A percentile compares a stretch with the other conserved stretches of the same genome.
Conservation (phyloP, 2,113 vertebrate genomes). For the Callopanchax toddi region DNA sequence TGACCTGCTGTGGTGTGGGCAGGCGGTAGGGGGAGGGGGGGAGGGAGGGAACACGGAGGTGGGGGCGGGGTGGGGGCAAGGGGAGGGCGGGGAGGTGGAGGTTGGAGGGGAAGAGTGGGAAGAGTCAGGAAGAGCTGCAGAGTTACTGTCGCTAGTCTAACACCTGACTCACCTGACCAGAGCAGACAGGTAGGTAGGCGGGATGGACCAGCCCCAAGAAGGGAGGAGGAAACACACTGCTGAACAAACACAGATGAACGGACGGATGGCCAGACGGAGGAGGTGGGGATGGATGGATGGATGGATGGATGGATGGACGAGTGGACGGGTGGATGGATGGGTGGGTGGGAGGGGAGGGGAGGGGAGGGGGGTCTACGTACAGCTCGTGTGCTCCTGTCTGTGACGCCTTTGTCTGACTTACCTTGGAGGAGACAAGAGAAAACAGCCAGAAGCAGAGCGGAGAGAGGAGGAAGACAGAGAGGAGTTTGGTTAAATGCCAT, state of each 20-base stretch:
- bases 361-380: conserved; percentile 26
- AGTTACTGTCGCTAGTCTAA: conserved; percentile 64
- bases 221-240: conserved; percentile 74
- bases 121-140: conserved; percentile 61
- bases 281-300: conserved; percentile 19
- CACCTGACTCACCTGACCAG: conserved; percentile 79
- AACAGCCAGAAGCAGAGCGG: conserved; percentile 65
- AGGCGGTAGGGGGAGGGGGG: conserved; percentile 7
- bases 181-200: conserved; percentile 69
- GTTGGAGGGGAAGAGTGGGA: conserved; percentile 34
- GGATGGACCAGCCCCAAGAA: conserved; percentile 68
- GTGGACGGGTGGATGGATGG: conserved; percentile 29
- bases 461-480: conserved; percentile 41
- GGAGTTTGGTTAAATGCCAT: conserved; percentile 74
- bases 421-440: conserved; percentile 77
- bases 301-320: conserved; percentile 26
- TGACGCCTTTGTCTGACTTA: conserved; percentile 71
- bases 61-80: conserved; percentile 1
- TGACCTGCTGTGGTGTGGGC: conserved; percentile 82
- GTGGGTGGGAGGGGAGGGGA: conserved; percentile 13
- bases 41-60: not conserved
- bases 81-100: conserved; percentile 22
- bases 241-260: conserved; percentile 73
- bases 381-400: conserved; percentile 17
- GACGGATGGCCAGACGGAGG: conserved; percentile 38